Conservation (phyloP, 2,888 invertebrate species). For the Erpobdella octoculata region DNA sequence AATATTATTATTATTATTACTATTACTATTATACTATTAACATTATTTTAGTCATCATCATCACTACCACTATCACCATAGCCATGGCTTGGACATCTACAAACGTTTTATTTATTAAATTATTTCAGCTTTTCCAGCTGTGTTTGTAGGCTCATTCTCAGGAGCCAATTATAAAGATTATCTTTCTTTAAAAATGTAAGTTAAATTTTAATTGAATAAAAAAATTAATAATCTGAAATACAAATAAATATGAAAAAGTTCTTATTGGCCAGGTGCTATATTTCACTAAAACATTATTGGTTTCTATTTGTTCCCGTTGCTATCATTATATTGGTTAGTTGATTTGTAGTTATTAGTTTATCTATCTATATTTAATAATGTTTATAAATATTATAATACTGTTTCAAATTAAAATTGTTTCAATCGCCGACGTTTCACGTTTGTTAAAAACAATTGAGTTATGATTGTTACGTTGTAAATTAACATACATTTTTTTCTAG, state of each 20-base stretch:
- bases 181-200: slow-evolving; percentile 40
- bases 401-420: too few species aligned
- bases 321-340: neutral
- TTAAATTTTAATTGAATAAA: too few species aligned
- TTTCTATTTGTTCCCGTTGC: slow-evolving; percentile 49
- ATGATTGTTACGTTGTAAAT: too few species aligned
- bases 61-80: slow-evolving; percentile 7
- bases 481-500: too few species aligned
- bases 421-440: too few species aligned
- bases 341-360: neutral
- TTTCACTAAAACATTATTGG: slow-evolving; percentile 50
- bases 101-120: neutral
- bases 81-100: neutral
- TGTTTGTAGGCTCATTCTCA: slow-evolving; percentile 49
- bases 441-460: too few species aligned
- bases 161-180: slow-evolving; percentile 48
- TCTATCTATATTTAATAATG: neutral
- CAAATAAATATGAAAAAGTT: slow-evolving; percentile 47
- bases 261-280: slow-evolving; percentile 47
- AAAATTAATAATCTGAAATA: too few species aligned
- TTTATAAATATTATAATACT: too few species aligned
- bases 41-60: neutral
- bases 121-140: slow-evolving; percentile 48
- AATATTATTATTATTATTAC: slow-evolving; percentile 28
- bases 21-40: slow-evolving; percentile 26